These are phyloP conservation scores for Remorina albescens DNA, from an alignment of 2,797 vertebrate genomes.

Conservation along the genomic window DNA sequence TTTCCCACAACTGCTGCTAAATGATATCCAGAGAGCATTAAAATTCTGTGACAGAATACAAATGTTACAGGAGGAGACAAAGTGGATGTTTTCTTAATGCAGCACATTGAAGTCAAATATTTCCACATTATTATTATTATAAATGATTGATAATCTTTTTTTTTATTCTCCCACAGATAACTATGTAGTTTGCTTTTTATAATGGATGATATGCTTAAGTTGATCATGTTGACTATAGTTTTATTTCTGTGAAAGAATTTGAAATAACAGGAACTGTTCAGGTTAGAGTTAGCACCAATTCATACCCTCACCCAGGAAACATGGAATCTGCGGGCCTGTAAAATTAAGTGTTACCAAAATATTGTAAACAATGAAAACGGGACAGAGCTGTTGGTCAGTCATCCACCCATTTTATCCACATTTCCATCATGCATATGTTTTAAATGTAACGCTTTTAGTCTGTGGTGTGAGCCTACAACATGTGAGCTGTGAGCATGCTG, in stretches of 20 bases:
- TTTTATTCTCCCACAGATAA: neutral
- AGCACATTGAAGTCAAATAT: too few species aligned
- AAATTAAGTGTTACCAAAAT: neutral
- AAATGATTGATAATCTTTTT: neutral
- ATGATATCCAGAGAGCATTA: neutral
- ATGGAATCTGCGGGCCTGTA: neutral
- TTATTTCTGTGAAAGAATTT: neutral
- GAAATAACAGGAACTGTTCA: too few species aligned
- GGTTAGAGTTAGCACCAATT: neutral
- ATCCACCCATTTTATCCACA: constrained; percentile 40
- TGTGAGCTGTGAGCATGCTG: constrained; percentile 39
- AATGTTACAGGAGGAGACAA: too few species aligned
- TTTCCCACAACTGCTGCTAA: neutral
- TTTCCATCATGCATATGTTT: constrained; percentile 30
- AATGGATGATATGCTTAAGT: neutral
- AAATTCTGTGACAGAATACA: neutral
- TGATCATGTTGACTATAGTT: neutral
- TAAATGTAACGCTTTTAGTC: constrained; percentile 31
- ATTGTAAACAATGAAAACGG: neutral
- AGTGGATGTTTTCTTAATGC: too few species aligned
- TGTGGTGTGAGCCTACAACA: constrained; percentile 41
- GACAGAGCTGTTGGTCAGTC: constrained; percentile 27
- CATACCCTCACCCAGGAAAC: neutral
- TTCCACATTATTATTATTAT: too few species aligned
- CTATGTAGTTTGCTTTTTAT: neutral